Percentiles rank a stretch among this genome's conserved stretches.
Conservation (phyloP, 2,797 vertebrate species). For the Fistularia tabacaria region DNA sequence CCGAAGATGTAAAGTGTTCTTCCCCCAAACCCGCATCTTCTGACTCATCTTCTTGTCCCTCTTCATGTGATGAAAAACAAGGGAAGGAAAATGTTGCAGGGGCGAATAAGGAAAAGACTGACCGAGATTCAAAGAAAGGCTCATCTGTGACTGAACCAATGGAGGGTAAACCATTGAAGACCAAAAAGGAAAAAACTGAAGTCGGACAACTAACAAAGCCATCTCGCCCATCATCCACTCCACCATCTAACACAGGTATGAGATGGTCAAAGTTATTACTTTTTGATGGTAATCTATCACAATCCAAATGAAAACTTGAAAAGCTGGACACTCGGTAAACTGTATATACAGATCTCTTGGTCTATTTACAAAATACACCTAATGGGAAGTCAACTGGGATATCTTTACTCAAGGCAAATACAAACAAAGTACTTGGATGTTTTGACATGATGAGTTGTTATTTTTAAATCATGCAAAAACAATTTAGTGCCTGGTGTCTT, state of each 20-base stretch:
- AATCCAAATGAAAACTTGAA: no score
- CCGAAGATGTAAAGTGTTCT: conserved; percentile 38
- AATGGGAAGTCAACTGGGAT: no score
- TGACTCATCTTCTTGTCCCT: conserved; percentile 23
- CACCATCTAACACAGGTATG: conserved; percentile 66
- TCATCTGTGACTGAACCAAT: conserved; percentile 46
- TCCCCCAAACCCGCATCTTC: conserved; percentile 35
- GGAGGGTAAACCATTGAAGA: conserved; percentile 53
- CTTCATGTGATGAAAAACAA: conserved; percentile 34
- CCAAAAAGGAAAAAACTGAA: conserved; percentile 51
- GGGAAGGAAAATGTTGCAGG: conserved; percentile 30
- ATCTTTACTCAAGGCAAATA: no score
- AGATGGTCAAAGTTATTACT: neutral
- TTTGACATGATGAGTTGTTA: no score
- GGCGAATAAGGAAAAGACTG: conserved; percentile 48
- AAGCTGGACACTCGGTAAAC: no score
- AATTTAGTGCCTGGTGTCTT: no score
- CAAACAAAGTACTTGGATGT: no score
- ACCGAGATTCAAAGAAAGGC: conserved; percentile 43
- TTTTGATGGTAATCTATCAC: neutral
- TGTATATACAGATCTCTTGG: no score
- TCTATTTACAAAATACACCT: no score
- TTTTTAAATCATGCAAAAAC: no score
- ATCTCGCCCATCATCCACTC: conserved; percentile 62
- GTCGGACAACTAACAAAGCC: conserved; percentile 28